These are phyloP conservation scores for Cotesia glomerata DNA, from an alignment of 1,140 invertebrate species.

Conservation along the genomic window DNA sequence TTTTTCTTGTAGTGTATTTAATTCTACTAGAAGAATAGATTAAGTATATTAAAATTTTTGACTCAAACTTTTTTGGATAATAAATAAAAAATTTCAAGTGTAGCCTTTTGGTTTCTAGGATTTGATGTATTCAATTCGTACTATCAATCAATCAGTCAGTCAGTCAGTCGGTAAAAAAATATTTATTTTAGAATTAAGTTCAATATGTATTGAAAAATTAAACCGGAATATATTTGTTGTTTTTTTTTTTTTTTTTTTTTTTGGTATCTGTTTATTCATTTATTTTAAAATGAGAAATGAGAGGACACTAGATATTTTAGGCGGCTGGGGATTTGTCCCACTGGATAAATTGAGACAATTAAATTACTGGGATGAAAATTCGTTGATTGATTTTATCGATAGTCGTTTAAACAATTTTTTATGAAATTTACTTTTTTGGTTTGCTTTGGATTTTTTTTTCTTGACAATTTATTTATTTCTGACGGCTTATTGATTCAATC, in stretches of 20 bases:
- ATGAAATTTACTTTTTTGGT: not conserved
- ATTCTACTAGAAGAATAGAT: no score
- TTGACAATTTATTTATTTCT: not conserved
- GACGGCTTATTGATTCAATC: not conserved
- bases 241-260: not conserved
- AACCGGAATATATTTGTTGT: no score
- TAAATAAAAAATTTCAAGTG: no score
- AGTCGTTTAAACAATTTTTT: not conserved
- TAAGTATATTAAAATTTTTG: no score
- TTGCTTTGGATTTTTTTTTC: not conserved
- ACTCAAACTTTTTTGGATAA: no score
- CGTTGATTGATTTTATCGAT: not conserved
- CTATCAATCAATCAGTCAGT: no score
- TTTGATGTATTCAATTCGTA: no score
- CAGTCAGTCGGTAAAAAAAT: no score
- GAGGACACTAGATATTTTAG: not conserved
- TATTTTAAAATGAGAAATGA: not conserved
- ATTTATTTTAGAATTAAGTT: no score
- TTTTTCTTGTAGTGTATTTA: no score
- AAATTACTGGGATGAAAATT: not conserved
- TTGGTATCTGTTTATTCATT: not conserved
- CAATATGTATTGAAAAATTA: no score
- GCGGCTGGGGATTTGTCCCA: not conserved
- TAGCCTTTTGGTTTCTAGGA: no score
- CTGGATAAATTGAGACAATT: slow-evolving; percentile 2